These are phyloP conservation scores for Holothuria leucospilota DNA, from an alignment of 53 echinoderm and acorn worm species.

Conservation along the genomic window DNA sequence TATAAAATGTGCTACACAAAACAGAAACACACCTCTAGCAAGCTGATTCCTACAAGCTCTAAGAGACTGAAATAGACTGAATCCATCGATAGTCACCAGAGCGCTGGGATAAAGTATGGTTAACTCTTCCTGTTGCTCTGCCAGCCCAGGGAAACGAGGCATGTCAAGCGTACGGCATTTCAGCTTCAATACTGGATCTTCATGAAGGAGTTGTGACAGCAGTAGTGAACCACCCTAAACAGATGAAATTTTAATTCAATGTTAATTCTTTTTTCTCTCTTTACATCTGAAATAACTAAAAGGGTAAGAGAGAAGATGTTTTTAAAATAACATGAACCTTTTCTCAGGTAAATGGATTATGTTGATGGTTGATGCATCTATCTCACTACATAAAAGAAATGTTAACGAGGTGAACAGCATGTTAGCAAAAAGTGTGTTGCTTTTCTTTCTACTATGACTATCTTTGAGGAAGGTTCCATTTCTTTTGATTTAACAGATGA, in stretches of 20 bases:
- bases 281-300: no score
- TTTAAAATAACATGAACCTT: no score
- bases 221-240: slow-evolving; percentile 85
- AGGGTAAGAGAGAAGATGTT: no score
- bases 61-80: slow-evolving; percentile 97
- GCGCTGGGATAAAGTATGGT: slow-evolving; percentile 96
- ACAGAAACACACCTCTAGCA: slow-evolving; percentile 79
- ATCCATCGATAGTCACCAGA: slow-evolving; percentile 96
- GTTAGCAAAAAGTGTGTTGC: no score
- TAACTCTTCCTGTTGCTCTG: slow-evolving; percentile 95
- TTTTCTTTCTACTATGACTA: no score
- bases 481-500: no score
- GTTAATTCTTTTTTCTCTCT: neutral
- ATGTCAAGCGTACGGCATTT: slow-evolving; percentile 93
- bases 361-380: no score
- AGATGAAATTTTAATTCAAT: neutral
- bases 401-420: no score
- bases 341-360: no score
- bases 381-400: no score
- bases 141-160: slow-evolving; percentile 90
- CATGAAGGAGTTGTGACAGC: slow-evolving; percentile 92
- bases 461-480: no score
- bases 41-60: slow-evolving; percentile 96
- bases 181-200: slow-evolving; percentile 93
- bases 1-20: no score